Percentiles rank a stretch among this genome's conserved stretches.
phyloP scores from a whole-genome alignment of 2,888 invertebrate species.

The Cabera pusaria region DNA sequence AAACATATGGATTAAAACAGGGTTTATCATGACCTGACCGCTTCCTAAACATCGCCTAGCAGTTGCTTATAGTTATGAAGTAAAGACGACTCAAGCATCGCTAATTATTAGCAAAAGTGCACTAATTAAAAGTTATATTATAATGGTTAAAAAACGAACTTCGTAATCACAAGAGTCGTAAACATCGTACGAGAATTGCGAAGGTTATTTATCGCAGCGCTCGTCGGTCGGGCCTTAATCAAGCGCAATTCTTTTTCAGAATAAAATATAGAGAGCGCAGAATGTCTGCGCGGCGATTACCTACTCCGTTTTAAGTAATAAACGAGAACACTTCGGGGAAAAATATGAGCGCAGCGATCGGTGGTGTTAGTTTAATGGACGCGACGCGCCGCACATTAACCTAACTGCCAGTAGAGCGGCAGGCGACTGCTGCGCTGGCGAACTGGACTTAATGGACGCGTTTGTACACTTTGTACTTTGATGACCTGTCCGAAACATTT shows the following conservation, averaged over 20 bases:
- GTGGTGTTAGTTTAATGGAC: constrained; percentile 12
- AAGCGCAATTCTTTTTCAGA: constrained; percentile 12
- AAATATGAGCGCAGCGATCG: constrained; percentile 9
- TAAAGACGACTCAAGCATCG: no score
- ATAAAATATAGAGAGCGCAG: constrained; percentile 8
- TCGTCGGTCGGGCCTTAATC: constrained; percentile 12
- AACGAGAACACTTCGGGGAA: constrained; percentile 9
- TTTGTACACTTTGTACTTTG: no score
- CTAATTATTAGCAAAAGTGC: no score
- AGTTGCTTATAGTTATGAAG: no score
- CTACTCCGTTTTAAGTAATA: constrained; percentile 2
- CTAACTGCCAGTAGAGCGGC: constrained; percentile 9
- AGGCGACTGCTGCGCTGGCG: background rate
- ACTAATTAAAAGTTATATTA: no score
- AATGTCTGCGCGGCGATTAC: constrained; percentile 15
- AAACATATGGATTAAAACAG: background rate
- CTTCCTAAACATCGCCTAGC: constrained; percentile 11
- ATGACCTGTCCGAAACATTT: background rate
- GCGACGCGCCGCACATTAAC: constrained; percentile 11
- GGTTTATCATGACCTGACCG: background rate
- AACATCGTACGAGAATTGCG: constrained; percentile 11
- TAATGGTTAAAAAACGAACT: no score
- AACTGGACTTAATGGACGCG: constrained; percentile 1
- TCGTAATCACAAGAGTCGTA: constrained; percentile 13
- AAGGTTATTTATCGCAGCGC: constrained; percentile 20